phyloP scores from a whole-genome alignment of 2,797 vertebrate genomes.

The Borostomias antarcticus region DNA sequence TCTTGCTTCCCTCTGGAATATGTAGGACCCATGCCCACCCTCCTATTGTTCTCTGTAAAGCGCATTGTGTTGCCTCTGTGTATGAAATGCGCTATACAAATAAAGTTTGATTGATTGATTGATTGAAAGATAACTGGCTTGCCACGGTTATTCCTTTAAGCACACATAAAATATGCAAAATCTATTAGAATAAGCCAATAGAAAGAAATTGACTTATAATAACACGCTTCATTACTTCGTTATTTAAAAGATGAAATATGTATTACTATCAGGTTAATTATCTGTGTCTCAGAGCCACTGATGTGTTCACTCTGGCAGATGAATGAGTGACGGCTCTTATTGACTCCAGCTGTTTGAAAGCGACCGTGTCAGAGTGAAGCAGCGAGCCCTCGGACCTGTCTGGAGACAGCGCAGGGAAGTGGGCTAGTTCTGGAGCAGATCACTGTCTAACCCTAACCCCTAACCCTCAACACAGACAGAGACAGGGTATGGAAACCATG shows the following conservation, averaged over 20 bases:
- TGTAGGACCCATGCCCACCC: too few relatives aligned
- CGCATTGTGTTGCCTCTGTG: too few relatives aligned
- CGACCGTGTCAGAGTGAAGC: conserved; percentile 40
- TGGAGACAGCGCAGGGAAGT: conserved; percentile 25
- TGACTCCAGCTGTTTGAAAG: conserved; percentile 55
- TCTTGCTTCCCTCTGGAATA: too few relatives aligned
- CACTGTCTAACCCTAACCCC: too few relatives aligned
- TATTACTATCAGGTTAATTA: conserved; percentile 77
- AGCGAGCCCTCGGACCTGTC: conserved; percentile 21
- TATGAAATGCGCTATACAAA: too few relatives aligned
- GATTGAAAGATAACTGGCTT: too few relatives aligned
- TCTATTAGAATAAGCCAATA: conserved; percentile 55
- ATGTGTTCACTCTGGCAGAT: conserved; percentile 67
- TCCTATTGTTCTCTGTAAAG: too few relatives aligned
- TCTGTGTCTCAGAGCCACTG: conserved; percentile 69
- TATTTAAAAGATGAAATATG: conserved; percentile 66
- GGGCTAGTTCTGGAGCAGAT: conserved; percentile 25
- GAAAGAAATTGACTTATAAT: conserved; percentile 55
- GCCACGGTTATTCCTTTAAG: too few relatives aligned
- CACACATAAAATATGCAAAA: conserved; percentile 54
- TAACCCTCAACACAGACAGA: neutral
- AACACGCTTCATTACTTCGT: conserved; percentile 68
- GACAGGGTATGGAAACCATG: neutral
- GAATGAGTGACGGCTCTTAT: conserved; percentile 71
- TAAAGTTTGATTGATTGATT: too few relatives aligned